phyloP scores from a whole-genome alignment of 2,888 invertebrate genomes.

The Odontocolon sp. region DNA sequence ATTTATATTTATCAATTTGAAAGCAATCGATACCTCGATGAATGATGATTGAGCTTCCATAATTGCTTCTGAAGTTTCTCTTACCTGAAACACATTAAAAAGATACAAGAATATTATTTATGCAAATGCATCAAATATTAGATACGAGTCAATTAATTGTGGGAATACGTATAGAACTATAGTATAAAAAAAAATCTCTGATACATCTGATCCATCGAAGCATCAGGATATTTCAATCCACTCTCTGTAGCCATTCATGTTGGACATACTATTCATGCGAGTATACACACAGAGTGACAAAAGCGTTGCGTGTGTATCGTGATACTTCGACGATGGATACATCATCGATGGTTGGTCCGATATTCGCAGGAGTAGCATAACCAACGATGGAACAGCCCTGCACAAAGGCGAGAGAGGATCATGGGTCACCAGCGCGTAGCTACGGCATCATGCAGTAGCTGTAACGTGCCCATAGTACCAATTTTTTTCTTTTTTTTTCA shows the following conservation, averaged over 20 bases:
- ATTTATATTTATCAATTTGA: slow-evolving; percentile 9
- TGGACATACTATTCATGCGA: not conserved
- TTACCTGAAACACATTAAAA: slow-evolving; percentile 69
- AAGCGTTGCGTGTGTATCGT: slow-evolving; percentile 29
- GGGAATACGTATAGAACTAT: not conserved
- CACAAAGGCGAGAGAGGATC: slow-evolving; percentile 53
- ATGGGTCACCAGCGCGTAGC: slow-evolving; percentile 49
- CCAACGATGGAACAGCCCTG: slow-evolving; percentile 27
- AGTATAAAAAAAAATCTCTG: slow-evolving; percentile 15
- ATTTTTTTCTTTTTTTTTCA: slow-evolving; percentile 30
- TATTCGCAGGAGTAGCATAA: slow-evolving; percentile 32
- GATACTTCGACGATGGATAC: slow-evolving; percentile 55
- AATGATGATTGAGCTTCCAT: not conserved
- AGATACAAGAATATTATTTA: slow-evolving; percentile 18
- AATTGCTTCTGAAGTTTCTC: slow-evolving; percentile 30
- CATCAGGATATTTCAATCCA: slow-evolving; percentile 52
- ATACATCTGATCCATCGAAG: slow-evolving; percentile 38
- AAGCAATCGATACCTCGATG: not conserved
- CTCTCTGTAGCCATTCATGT: slow-evolving; percentile 49
- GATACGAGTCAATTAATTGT: not conserved
- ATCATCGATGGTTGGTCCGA: slow-evolving; percentile 46
- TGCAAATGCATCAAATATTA: slow-evolving; percentile 2
- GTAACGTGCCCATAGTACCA: slow-evolving; percentile 19
- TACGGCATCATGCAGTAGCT: slow-evolving; percentile 33
- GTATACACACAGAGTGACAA: slow-evolving; percentile 4